A percentile compares a stretch with the other conserved stretches of the same genome.
Evolutionary conservation across 2,888 invertebrate species (phyloP).

Genomic region (Dilophus febrilis): DNA sequence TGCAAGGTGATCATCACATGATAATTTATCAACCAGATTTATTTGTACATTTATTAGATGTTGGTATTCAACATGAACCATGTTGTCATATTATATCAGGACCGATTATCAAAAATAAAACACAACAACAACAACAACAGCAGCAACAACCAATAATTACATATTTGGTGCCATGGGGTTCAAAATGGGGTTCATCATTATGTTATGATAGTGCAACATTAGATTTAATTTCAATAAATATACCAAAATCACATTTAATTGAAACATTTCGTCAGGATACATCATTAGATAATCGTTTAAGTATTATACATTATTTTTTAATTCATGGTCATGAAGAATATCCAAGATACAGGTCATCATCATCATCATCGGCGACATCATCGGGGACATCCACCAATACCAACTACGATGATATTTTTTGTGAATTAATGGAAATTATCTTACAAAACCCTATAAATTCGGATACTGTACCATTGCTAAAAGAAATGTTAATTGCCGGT

Average conservation of each 20-base stretch:
- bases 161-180: constrained; percentile 47
- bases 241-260: constrained; percentile 47
- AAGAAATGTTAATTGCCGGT: constrained; percentile 65
- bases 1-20: constrained; percentile 61
- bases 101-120: constrained; percentile 33
- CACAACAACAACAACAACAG: constrained; percentile 28
- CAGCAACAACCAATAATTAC: constrained; percentile 31
- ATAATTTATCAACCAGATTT: constrained; percentile 68
- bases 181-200: constrained; percentile 24
- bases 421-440: constrained; percentile 48
- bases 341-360: too few species aligned
- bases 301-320: constrained; percentile 68
- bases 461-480: constrained; percentile 40
- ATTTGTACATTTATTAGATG: constrained; percentile 72
- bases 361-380: too few species aligned
- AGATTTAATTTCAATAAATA: constrained; percentile 48
- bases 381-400: constrained; percentile 44
- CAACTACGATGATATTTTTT: constrained; percentile 51
- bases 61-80: constrained; percentile 68
- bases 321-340: too few species aligned
- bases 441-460: constrained; percentile 42
- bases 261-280: constrained; percentile 51
- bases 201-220: constrained; percentile 47
- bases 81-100: constrained; percentile 62
- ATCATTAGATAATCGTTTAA: constrained; percentile 52